These are phyloP conservation scores for Acleris laterana DNA, from an alignment of 2,888 invertebrate species.

Conservation along the genomic window DNA sequence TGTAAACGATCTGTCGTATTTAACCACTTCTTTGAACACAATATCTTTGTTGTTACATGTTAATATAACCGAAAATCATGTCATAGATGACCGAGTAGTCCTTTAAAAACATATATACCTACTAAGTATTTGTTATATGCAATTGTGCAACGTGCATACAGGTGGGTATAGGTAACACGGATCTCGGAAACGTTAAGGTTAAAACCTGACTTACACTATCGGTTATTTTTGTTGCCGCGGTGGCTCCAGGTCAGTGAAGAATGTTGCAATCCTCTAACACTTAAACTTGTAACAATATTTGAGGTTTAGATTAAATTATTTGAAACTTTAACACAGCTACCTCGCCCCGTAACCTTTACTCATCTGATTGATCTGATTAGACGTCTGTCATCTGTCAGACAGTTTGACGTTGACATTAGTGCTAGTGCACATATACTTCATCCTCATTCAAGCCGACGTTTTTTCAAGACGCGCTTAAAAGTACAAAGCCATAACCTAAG, in stretches of 20 bases:
- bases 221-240: background rate
- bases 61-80: background rate
- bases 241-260: background rate
- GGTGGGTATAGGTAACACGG: conserved; percentile 7
- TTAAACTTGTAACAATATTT: conserved; percentile 9
- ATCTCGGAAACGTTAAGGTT: conserved; percentile 8
- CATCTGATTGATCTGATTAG: conserved; percentile 12
- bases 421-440: too few relatives aligned
- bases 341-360: conserved; percentile 18
- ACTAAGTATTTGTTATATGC: background rate
- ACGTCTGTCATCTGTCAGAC: background rate
- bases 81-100: background rate
- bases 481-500: too few relatives aligned
- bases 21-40: conserved; percentile 3
- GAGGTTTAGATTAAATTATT: background rate
- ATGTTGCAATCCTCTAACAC: conserved; percentile 11
- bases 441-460: too few relatives aligned
- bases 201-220: conserved; percentile 27
- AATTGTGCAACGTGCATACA: conserved; percentile 33
- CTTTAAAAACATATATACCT: background rate
- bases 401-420: background rate
- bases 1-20: conserved; percentile 29
- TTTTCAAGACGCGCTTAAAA: too few relatives aligned
- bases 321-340: conserved; percentile 17
- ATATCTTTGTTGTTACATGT: background rate